Conservation (phyloP, 2,797 vertebrate genomes). For the Euphonia xanthogaster region DNA sequence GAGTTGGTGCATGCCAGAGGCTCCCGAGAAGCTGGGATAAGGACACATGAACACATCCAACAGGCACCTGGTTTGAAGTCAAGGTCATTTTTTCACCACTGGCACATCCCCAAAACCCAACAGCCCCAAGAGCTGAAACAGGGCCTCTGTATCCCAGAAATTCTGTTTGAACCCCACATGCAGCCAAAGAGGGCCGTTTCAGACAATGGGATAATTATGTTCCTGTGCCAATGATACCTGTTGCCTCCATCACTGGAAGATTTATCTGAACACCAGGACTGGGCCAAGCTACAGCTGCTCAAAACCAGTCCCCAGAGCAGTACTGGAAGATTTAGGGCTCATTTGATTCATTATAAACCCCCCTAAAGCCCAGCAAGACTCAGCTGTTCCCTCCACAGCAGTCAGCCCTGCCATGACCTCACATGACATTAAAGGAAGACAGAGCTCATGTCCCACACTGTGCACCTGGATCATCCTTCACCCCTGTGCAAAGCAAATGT, state of each 20-base stretch:
- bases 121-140: not conserved
- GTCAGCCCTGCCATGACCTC: not conserved
- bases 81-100: not conserved
- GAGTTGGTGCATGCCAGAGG: not conserved
- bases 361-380: not conserved
- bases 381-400: not conserved
- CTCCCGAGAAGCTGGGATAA: not conserved
- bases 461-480: not conserved
- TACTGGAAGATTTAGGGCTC: not conserved
- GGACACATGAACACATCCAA: not conserved
- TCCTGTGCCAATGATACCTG: not conserved
- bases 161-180: not conserved
- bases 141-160: not conserved
- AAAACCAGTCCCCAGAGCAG: not conserved
- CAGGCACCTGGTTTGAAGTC: not conserved
- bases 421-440: not conserved
- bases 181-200: not conserved
- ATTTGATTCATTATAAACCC: not conserved
- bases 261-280: not conserved
- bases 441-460: not conserved
- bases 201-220: fast-evolving
- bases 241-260: not conserved
- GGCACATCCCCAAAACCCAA: not conserved
- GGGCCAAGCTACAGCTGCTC: not conserved
- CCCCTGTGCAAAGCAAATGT: not conserved